Conservation (phyloP, 35 echinoderm and acorn worm genomes). For the Ophiothrix spiculata region DNA sequence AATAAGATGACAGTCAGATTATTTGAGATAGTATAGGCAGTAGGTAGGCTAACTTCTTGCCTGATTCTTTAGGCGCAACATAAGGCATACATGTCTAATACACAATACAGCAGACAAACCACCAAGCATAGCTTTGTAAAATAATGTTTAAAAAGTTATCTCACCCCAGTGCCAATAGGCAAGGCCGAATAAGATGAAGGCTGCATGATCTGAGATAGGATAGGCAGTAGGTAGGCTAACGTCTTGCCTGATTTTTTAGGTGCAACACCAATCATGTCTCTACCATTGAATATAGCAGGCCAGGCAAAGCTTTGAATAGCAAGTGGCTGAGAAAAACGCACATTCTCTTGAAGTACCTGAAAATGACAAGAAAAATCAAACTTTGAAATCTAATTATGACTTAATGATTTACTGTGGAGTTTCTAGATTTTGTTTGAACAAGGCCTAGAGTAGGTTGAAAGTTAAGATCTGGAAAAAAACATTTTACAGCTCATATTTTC, state of each 20-base stretch:
- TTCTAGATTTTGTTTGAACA: too few species aligned
- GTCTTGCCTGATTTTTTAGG: constrained; percentile 30
- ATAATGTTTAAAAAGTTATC: background rate
- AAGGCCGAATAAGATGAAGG: constrained; percentile 56
- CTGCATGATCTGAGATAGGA: constrained; percentile 69
- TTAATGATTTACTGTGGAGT: too few species aligned
- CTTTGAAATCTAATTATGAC: too few species aligned
- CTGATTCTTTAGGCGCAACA: constrained; percentile 36
- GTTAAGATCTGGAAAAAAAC: too few species aligned
- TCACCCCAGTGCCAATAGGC: constrained; percentile 77
- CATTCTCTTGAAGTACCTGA: constrained; percentile 13
- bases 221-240: constrained; percentile 69
- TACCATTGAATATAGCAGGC: constrained; percentile 74
- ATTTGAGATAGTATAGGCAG: constrained; percentile 70
- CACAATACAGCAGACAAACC: constrained; percentile 77
- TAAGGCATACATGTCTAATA: constrained; percentile 71
- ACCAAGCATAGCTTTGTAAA: constrained; percentile 47
- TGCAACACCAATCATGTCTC: constrained; percentile 73
- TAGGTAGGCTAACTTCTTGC: constrained; percentile 57
- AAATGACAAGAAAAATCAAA: too few species aligned
- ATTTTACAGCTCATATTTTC: too few species aligned
- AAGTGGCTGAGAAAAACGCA: constrained; percentile 15
- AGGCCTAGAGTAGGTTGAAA: too few species aligned
- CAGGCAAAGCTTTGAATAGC: constrained; percentile 74
- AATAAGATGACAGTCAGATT: constrained; percentile 57